Evolutionary conservation across 2,113 vertebrate genomes (phyloP).

Genomic region (Helogale parvula): DNA sequence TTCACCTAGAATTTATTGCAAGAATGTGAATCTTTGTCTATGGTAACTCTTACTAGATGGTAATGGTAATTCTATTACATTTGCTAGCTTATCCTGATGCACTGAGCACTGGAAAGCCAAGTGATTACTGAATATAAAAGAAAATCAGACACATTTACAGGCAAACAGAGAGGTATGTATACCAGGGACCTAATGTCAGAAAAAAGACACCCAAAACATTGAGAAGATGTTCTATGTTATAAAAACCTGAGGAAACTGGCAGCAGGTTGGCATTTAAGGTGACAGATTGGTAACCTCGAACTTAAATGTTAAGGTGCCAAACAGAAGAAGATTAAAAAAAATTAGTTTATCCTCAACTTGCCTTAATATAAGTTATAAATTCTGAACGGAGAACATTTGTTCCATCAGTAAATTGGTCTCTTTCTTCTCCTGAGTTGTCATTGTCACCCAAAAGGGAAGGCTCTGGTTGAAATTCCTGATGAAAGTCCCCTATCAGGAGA

Average conservation of each 20-base stretch:
- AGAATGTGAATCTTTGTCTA: background rate
- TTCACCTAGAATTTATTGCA: background rate
- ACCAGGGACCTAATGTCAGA: background rate
- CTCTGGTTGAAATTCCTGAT: constrained; percentile 78
- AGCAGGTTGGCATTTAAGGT: background rate
- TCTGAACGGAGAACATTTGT: constrained; percentile 85
- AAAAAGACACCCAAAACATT: background rate
- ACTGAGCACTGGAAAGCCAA: background rate
- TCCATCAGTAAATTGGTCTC: constrained; percentile 84
- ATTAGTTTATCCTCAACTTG: constrained; percentile 72
- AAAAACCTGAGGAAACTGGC: background rate
- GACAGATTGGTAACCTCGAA: background rate
- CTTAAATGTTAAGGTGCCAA: background rate
- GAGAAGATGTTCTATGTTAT: background rate
- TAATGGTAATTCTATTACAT: background rate
- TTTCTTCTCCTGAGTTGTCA: constrained; percentile 86
- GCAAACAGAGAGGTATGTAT: background rate
- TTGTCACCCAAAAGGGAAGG: constrained; percentile 81
- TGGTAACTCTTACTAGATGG: background rate
- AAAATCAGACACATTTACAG: background rate
- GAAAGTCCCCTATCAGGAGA: constrained; percentile 84
- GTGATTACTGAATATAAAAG: background rate
- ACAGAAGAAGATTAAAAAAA: background rate
- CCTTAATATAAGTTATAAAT: constrained; percentile 93
- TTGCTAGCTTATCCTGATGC: background rate